phyloP scores from a whole-genome alignment of 1,140 invertebrate genomes.

The Thaumetopoea pityocampa region DNA sequence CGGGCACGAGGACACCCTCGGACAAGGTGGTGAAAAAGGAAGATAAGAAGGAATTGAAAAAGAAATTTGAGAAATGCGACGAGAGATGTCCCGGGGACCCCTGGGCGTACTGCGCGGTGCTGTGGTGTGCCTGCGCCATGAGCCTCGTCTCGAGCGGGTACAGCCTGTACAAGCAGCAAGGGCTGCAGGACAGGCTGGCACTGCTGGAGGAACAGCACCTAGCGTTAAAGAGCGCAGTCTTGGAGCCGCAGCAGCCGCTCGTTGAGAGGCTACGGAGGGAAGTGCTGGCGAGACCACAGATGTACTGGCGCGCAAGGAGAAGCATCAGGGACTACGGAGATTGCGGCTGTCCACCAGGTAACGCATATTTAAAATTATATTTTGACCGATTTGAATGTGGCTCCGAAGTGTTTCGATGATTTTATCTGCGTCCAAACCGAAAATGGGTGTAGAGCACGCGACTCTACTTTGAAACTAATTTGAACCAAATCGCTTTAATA shows the following conservation, averaged over 20 bases:
- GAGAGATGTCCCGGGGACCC: constrained; percentile 56
- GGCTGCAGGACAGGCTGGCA: constrained; percentile 44
- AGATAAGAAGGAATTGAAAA: constrained; percentile 34
- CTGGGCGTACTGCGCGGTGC: constrained; percentile 64
- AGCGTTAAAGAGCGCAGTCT: constrained; percentile 55
- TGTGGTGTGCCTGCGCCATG: constrained; percentile 72
- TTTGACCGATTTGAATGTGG: too few relatives aligned
- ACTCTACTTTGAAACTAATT: too few relatives aligned
- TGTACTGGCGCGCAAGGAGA: constrained; percentile 41
- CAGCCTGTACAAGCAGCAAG: constrained; percentile 56
- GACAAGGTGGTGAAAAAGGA: constrained; percentile 26
- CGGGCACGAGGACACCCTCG: constrained; percentile 37
- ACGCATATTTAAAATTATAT: too few relatives aligned
- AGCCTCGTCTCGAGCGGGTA: constrained; percentile 66
- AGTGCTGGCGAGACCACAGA: constrained; percentile 34
- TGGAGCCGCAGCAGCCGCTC: constrained; percentile 64
- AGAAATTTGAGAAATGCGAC: constrained; percentile 45
- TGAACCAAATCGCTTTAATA: too few relatives aligned
- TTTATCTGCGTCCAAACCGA: too few relatives aligned
- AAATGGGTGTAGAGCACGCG: too few relatives aligned
- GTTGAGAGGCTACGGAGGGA: constrained; percentile 52
- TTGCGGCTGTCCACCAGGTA: constrained; percentile 64
- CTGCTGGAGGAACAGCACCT: constrained; percentile 61
- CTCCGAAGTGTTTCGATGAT: too few relatives aligned
- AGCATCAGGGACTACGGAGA: constrained; percentile 60